A percentile compares a stretch with the other conserved stretches of the same genome.
Conservation (phyloP, 2,113 vertebrate species). For the Caracal caracal region DNA sequence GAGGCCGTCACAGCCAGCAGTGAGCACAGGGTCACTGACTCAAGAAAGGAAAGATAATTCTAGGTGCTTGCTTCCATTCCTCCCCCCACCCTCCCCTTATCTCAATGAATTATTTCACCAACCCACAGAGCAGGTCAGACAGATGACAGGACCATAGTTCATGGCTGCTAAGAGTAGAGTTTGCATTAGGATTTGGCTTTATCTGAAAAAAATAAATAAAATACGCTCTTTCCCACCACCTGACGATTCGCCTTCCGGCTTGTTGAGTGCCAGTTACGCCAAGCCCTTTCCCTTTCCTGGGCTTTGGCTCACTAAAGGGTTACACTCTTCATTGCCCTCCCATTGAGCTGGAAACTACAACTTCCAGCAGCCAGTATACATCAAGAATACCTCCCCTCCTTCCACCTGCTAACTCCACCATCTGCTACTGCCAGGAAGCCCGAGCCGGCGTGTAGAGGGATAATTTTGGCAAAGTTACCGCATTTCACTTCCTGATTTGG, state of each 20-base stretch:
- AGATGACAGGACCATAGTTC: background rate
- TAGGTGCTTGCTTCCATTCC: background rate
- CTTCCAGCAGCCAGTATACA: background rate
- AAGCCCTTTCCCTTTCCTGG: background rate
- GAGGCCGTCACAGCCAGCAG: background rate
- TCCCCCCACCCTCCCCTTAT: background rate
- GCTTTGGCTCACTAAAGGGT: background rate
- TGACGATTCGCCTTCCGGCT: background rate
- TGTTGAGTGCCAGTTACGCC: background rate
- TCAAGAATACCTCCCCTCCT: background rate
- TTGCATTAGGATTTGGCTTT: background rate
- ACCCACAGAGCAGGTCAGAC: conserved; percentile 11
- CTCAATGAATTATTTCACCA: background rate
- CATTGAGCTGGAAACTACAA: background rate
- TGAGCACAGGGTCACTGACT: background rate
- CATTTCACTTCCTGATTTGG: conserved; percentile 65
- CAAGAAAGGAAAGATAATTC: conserved; percentile 3
- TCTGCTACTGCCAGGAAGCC: background rate
- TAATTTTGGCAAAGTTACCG: background rate
- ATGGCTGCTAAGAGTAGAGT: background rate
- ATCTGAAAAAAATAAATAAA: conserved; percentile 2
- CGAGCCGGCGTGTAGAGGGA: background rate
- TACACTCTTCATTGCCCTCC: background rate
- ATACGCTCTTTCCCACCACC: background rate
- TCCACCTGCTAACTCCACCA: conserved; percentile 48